phyloP scores from a whole-genome alignment of 2,888 invertebrate species.

The Clepsis dumicolana region DNA sequence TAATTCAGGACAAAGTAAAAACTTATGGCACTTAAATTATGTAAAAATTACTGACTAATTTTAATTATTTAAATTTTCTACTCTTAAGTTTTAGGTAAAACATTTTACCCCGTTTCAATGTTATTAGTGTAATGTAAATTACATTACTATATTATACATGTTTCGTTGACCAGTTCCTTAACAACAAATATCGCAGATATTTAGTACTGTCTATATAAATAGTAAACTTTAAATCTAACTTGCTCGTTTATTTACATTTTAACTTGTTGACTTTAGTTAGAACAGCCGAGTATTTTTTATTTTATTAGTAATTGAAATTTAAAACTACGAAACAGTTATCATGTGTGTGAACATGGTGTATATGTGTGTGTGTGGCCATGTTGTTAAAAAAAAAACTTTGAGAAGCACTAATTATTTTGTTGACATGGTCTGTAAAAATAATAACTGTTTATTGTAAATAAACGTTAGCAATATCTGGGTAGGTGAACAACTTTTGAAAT shows the following conservation, averaged over 20 bases:
- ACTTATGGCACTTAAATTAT: slow-evolving; percentile 6
- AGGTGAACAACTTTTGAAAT: too few relatives aligned
- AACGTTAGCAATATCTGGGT: too few relatives aligned
- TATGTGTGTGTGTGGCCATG: too few relatives aligned
- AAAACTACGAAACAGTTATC: neutral
- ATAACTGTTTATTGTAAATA: too few relatives aligned
- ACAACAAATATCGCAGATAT: neutral
- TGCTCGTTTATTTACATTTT: neutral
- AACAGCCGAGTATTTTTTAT: neutral
- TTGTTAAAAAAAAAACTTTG: too few relatives aligned
- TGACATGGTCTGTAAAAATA: too few relatives aligned
- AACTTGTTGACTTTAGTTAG: neutral
- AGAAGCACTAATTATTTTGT: too few relatives aligned
- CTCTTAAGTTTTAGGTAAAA: neutral
- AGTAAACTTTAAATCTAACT: neutral
- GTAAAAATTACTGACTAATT: neutral
- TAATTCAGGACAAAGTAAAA: neutral
- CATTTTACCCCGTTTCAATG: too few relatives aligned
- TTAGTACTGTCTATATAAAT: neutral
- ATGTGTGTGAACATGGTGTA: too few relatives aligned
- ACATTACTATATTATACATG: neutral
- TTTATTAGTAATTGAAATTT: neutral
- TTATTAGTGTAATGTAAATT: neutral
- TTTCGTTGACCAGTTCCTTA: neutral
- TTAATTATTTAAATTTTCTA: slow-evolving; percentile 1